These are phyloP conservation scores for Watsonalla cultraria DNA, from an alignment of 2,888 invertebrate species.

Conservation along the genomic window DNA sequence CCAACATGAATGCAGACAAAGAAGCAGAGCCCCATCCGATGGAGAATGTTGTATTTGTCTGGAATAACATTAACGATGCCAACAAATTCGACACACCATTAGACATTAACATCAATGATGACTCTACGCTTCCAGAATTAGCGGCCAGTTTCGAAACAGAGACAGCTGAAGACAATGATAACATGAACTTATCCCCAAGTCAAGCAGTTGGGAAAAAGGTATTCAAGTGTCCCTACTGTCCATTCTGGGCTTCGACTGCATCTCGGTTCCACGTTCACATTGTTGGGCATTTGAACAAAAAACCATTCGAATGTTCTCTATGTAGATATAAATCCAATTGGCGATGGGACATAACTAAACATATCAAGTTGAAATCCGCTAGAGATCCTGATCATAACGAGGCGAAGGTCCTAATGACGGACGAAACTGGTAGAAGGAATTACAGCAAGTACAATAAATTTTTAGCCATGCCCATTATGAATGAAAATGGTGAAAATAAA, in stretches of 20 bases:
- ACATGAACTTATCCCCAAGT: conserved; percentile 80
- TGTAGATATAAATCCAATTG: conserved; percentile 97
- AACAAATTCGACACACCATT: conserved; percentile 63
- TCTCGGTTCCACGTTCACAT: conserved; percentile 96
- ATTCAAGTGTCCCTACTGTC: conserved; percentile 95
- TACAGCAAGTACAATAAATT: conserved; percentile 96
- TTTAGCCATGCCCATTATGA: conserved; percentile 81
- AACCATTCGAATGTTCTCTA: conserved; percentile 96
- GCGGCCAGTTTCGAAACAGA: conserved; percentile 57
- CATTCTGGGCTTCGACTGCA: conserved; percentile 95
- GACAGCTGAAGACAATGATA: conserved; percentile 69
- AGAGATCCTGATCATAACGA: conserved; percentile 89
- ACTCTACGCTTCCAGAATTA: conserved; percentile 60
- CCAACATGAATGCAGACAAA: conserved; percentile 45
- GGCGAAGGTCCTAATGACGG: conserved; percentile 92
- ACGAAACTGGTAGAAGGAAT: conserved; percentile 93
- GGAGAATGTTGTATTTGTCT: conserved; percentile 90
- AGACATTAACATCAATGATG: conserved; percentile 67
- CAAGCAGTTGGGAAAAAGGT: conserved; percentile 86
- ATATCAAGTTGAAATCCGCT: conserved; percentile 93
- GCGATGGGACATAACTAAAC: conserved; percentile 98
- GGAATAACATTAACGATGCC: conserved; percentile 82
- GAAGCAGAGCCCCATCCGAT: conserved; percentile 82
- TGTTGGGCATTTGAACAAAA: conserved; percentile 94
- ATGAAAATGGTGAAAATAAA: conserved; percentile 75